Evolutionary conservation across 2,888 invertebrate genomes (phyloP), one percentile per base, ranked within the genome.

Genomic region (Tipula unca): DNA sequence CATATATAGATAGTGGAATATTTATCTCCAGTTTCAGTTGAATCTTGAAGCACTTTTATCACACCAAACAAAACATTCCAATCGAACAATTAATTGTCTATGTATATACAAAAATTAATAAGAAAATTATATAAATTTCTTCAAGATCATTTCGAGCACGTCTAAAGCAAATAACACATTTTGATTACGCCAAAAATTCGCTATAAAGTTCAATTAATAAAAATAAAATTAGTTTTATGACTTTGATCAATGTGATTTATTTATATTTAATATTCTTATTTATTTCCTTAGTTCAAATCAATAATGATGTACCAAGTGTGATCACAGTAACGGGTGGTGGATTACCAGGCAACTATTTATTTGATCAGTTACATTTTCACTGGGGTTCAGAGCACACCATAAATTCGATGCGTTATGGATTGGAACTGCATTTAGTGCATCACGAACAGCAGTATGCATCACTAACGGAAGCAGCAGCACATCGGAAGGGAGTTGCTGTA

Each of bases 321-420:
- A 85, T 86, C 54, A 82, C 87, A 42, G 85, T 93, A 0, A 88
- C 88, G 2, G 95, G 95, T 0, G 95, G 95, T 0, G 93, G 93
- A 2, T 89, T 95, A 84, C 89, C 91, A 82, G 91, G 92, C 36
- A 88, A 89, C 1, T 96, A 94, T 89, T 89, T 92, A 1, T 91
- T 96, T 85, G 94, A 95, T 86, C 95, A 96, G 89, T 91, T 96
- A 85, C 96, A 96, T 89, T 95, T 96, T 90, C 96, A 97, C 89
- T 96, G 96, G 96, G 93, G 94, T 85, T 95, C 96, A 0, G 97
- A 97, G 89, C 97, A 97, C 89, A 94, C 94, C 0, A 91, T 97
- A 17, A 93, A 96, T 87, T 54, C 29, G 25, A 29, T 69, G 17
- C 25, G 94, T 86, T 93, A 91, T 88, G 93, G 93, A 0, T 89